Evolutionary conservation across 2,888 invertebrate genomes (phyloP), one percentile per base, ranked within the genome.

Genomic region (Empis stercorea): DNA sequence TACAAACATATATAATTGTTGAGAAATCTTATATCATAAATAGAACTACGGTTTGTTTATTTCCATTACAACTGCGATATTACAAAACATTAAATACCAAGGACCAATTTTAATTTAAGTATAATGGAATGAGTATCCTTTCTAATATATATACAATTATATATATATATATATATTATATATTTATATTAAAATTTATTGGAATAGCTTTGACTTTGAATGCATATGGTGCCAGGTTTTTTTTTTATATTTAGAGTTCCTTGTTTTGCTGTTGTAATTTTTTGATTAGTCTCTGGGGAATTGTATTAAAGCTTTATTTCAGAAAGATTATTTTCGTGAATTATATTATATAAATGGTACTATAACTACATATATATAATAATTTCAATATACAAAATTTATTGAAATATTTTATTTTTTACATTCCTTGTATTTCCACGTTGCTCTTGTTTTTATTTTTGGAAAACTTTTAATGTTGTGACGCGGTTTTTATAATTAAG

Each of bases 271-370:
- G 17, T 17, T 38, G 16, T 38, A 43, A 49, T 20, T 42, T 45
- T 53, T 51, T 51, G 51, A 53, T 53, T 53, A 53, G 53, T 51
- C 53, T 46, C 51, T 37, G 41, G 53, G 50, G 53, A 48, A 30
- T 44, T 38, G 17, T 38, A 16, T 37, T 38, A 38, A 38, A 38
- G 37, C 37, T 37, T 17, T 13, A 27, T 38, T 38, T 38, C 20
- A 38, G 17, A 13, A 38, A 38, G 17, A 38, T 38, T 27, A 27
- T 9, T 27, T 27, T 27, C 7, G 7, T 27, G n/a, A n/a, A 27
- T 27, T 20, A 20, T 20, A 20, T 20, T 20, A 27, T 27, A 27
- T 27, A 27, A 27, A 7, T 27, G 5, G 2, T 7, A 27, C n/a
- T 27, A 27, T 27, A 27, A 27, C 2, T 27, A 27, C 23, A 27